Evolutionary conservation across 2,888 invertebrate genomes (phyloP), one percentile per base, ranked within the genome.

Genomic region (Hypsopygia costalis): DNA sequence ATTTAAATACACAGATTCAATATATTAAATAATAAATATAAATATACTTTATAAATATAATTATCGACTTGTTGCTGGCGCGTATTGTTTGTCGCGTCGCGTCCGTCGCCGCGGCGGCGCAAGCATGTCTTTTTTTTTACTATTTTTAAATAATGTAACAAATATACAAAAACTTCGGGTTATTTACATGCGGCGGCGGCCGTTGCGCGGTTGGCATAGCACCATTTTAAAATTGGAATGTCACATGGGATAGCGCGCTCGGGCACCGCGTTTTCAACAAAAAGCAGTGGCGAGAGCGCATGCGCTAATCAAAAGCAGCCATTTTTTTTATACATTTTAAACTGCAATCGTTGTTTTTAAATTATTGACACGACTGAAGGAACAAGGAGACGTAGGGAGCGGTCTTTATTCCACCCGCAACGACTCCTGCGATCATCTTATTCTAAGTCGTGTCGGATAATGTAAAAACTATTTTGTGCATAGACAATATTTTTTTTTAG

Each of bases 101-200:
- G 57, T 44, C 62, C 58, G 58, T 58, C 52, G 57, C 48, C 56
- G 49, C 47, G 33, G 43, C 45, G 33, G 43, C 45, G 44, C 49
- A 36, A 37, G 43, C 41, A 38, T 55, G 57, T 58, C 62, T 61
- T 58, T 30, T 36, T 9, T 59, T 55, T 41, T 9, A 12, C 45
- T 49, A 51, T 47, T 44, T n/a, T 50, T 46, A 51, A 55, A 46
- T 46, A 53, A 56, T 58, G 71, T 80, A 72, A 75, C 76, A 83
- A 82, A 83, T 81, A 81, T 83, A 83, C 80, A 81, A 81, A 81
- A 79, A 60, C 41, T 48, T 50, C 46, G 51, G 43, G 32, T 25
- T 36, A 42, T 43, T 34, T 43, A 46, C 49, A 44, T 6, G 40
- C 37, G 44, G 38, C 44, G 49, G 44, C 51, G 44, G 40, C 4